These are phyloP conservation scores for Epicampocera succincta DNA, from an alignment of 2,888 invertebrate species.

Conservation along the genomic window DNA sequence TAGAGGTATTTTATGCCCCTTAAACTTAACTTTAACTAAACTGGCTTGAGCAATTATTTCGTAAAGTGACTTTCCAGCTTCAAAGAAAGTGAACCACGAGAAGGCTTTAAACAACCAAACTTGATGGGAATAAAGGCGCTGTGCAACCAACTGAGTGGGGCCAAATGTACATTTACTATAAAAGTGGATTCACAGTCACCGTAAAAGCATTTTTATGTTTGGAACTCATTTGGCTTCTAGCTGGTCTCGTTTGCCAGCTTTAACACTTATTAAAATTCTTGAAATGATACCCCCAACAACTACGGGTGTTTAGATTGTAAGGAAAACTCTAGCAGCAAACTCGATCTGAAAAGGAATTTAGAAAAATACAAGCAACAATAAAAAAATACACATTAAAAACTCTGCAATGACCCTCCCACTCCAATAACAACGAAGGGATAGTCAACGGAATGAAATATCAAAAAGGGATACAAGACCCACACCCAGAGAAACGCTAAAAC, in stretches of 20 bases:
- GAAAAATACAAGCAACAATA: constrained; percentile 35
- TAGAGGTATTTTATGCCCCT: constrained; percentile 47
- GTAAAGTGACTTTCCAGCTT: constrained; percentile 7
- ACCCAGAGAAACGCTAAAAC: constrained; percentile 6
- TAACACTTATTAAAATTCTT: constrained; percentile 42
- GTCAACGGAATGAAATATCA: constrained; percentile 38
- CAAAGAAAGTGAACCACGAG: constrained; percentile 9
- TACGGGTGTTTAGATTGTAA: neutral
- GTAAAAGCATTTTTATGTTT: neutral
- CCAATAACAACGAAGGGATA: constrained; percentile 46
- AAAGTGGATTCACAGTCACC: too few relatives aligned
- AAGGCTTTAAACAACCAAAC: too few relatives aligned
- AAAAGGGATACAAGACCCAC: constrained; percentile 32
- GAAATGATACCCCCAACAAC: neutral
- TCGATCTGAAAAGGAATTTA: neutral
- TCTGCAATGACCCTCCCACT: constrained; percentile 62
- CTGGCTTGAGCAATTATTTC: constrained; percentile 65
- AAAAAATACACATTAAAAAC: constrained; percentile 51
- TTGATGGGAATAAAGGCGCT: too few relatives aligned
- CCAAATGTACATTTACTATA: too few relatives aligned
- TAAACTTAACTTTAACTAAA: constrained; percentile 55
- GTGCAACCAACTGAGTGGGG: too few relatives aligned
- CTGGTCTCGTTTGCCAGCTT: constrained; percentile 21
- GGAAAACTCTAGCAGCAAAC: constrained; percentile 5
- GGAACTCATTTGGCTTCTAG: neutral